phyloP scores from a whole-genome alignment of 1,140 invertebrate species.

The Lasaia peninsularis region DNA sequence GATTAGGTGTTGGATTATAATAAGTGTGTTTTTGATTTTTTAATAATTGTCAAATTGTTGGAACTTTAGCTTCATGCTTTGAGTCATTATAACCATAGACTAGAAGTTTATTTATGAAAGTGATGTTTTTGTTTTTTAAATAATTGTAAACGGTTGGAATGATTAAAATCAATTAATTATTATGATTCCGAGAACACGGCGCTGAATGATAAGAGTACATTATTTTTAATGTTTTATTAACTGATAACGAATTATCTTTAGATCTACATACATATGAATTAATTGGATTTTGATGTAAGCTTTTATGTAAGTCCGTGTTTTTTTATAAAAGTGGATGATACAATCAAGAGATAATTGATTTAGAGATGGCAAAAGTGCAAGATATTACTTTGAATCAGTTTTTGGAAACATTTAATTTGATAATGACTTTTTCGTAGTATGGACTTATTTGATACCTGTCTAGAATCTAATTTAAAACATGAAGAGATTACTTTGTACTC shows the following conservation, averaged over 20 bases:
- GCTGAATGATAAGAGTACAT: neutral
- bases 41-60: no score
- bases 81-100: no score
- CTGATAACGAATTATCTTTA: neutral
- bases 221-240: neutral
- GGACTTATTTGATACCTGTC: no score
- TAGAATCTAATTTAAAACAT: no score
- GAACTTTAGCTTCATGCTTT: no score
- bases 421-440: no score
- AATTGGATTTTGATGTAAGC: conserved; percentile 15
- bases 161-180: conserved; percentile 1
- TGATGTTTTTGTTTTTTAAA: no score
- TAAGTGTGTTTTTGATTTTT: no score
- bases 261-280: conserved; percentile 12
- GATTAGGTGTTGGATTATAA: no score
- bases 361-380: conserved; percentile 8
- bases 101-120: no score
- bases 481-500: no score
- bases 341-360: conserved; percentile 9
- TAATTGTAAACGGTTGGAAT: neutral
- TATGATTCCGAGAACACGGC: neutral
- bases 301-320: conserved; percentile 16
- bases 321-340: conserved; percentile 6
- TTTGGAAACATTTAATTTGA: neutral
- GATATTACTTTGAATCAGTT: neutral